Base-by-base conservation (phyloP, 2,797 vertebrate genomes). In the Muraenolepis orangiensis region DNA sequence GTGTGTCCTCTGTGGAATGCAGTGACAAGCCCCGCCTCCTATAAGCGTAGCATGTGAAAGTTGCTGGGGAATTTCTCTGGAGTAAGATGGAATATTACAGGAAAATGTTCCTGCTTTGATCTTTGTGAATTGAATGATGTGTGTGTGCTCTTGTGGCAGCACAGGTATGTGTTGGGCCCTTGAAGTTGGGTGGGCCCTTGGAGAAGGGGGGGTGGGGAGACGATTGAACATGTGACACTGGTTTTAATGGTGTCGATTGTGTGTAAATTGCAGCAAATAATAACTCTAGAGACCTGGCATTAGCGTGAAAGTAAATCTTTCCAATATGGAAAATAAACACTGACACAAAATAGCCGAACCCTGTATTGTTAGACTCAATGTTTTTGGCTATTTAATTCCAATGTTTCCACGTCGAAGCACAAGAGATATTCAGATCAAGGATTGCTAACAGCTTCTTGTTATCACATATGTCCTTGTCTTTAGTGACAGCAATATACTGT, bases 1-100 rank as follows among this genome's bases (percentile, higher is more conserved):
- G 28, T 4, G 32, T 10, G 72, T 83, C 30, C 69, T 4, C 74
- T 69, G 66, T 84, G 77, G 86, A 90, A 90, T 89, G 85, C 78
- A 71, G 76, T 51, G 13, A 71, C 69, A 76, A 78, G 16, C 34
- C 66, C 80, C 76, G 36, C 78, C 71, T 23, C n/a, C 23, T 26
- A 42, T 31, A 72, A 31, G 4, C 38, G 20, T 18, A 23, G 18
- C 30, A 40, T 68, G 4, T 20, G 14, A 81, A 74, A 72, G 75
- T 67, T 74, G 71, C 51, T 61, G 71, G 73, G 67, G 26, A 72
- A 82, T 85, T 88, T 78, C 77, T 86, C 70, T 11, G 72, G 74
- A 73, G 69, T n/a, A 51, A 76, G 72, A 74, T 81, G 74, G 67
- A 85, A 84, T 66, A 70, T 76, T 79, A 78, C 71, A 80, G n/a